Evolutionary conservation across 1,140 invertebrate species (phyloP), one percentile per base, ranked within the genome.

Genomic region (Amyelois transitella): DNA sequence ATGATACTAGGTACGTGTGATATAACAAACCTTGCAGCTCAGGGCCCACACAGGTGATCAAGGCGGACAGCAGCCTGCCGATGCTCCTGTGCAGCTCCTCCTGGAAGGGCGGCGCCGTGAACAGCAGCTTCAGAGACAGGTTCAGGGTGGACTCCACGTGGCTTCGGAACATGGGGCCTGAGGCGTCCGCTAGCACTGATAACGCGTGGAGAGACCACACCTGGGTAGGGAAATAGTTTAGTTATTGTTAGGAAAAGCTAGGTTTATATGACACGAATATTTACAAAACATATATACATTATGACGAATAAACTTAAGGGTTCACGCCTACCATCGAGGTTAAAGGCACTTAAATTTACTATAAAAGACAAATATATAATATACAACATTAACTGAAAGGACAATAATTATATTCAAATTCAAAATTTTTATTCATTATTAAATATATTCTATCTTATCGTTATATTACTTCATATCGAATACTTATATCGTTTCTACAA

Each of bases 1-100:
- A n/a, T n/a, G n/a, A n/a, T n/a, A n/a, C n/a, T n/a, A n/a, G n/a
- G n/a, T n/a, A n/a, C n/a, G n/a, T n/a, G n/a, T n/a, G n/a, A n/a
- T n/a, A n/a, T n/a, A 38, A 14, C 32, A 5, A 21, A 93, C 95
- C 95, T 92, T 99, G 96, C 38, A 99, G 88, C 88, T 99, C 98
- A 0, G 98, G 98, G 45, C 98, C 98, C 58, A 99, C 95, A 12
- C 97, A 97, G n/a, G 97, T 99, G 20, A 99, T 98, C 10, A 99
- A 88, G 14, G 98, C 97, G 5, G 96, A 94, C 5, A 99, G 88
- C 64, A 98, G 93, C 83, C 98, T 96, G 0, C 97, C 98, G 53
- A 99, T 95, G 76, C 96, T 97, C 12, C 83, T 67, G 78, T 98
- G 96, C 7, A 99, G 94, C 83, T 99, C 98, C 19, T 96, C 94